These are phyloP conservation scores for Cottus gobio DNA, from an alignment of 2,113 vertebrate species.

Conservation along the genomic window DNA sequence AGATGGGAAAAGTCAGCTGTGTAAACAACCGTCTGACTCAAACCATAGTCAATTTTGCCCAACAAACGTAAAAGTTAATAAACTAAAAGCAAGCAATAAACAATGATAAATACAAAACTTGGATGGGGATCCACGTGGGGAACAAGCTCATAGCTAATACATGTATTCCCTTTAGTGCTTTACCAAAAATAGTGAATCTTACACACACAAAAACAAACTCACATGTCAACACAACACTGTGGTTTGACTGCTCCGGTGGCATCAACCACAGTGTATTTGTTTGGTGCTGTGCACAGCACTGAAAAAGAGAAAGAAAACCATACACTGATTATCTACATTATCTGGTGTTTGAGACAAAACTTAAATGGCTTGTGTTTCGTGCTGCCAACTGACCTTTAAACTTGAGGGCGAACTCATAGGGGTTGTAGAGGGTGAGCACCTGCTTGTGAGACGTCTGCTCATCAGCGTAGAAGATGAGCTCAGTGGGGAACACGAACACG, in stretches of 20 bases:
- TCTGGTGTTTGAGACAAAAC: not conserved
- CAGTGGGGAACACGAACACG: constrained; percentile 98
- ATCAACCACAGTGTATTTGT: constrained; percentile 96
- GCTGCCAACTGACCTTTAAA: constrained; percentile 93
- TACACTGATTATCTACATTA: not conserved
- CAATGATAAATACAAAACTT: not conserved
- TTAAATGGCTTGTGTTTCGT: not conserved
- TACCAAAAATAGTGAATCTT: not conserved
- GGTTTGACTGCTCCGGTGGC: constrained; percentile 97
- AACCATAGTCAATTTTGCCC: not conserved
- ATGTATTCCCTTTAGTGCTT: not conserved
- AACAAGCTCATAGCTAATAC: not conserved
- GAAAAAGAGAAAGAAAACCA: constrained; percentile 46
- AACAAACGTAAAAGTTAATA: not conserved
- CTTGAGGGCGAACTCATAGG: constrained; percentile 99
- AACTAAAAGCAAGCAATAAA: not conserved
- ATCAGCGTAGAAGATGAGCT: constrained; percentile 97
- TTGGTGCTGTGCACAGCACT: constrained; percentile 99
- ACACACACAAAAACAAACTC: constrained; percentile 76
- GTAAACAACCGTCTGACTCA: not conserved
- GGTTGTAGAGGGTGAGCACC: constrained; percentile 99
- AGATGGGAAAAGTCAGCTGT: not conserved
- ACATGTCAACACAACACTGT: constrained; percentile 99
- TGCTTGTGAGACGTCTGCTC: constrained; percentile 98
- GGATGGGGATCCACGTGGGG: not conserved